Base-by-base conservation (phyloP, 2,888 invertebrate genomes). In the Erynnis tages region DNA sequence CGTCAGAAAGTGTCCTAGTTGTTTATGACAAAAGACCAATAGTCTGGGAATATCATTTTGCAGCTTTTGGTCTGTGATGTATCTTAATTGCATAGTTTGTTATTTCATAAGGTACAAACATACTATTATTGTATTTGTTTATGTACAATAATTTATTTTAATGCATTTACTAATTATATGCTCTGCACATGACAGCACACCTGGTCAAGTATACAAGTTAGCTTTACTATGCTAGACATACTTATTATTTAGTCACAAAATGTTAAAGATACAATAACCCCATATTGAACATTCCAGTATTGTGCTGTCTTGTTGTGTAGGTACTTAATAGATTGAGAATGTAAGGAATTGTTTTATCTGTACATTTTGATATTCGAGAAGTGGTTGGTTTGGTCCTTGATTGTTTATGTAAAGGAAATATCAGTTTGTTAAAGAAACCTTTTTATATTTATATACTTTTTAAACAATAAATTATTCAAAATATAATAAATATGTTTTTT, bases 291-390 rank as follows among this genome's bases (percentile, higher is more conserved):
- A 86, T 87, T 88, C 87, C 87, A 83, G 81, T 73, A 66, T 66
- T 74, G 82, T 86, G 84, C 86, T 86, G 87, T 84, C 82, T 65
- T 78, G 77, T 77, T 81, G 72, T 79, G 80, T 87, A 87, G 60
- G 67, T 67, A 66, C 88, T 87, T 88, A 87, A 84, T 71, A 45
- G 75, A 32, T 32, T 14, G 23, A 19, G 2, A 21, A 30, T 48
- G 55, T 63, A 32, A 41, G 48, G 40, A 49, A 34, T 49, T 60
- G 55, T 48, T 69, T 73, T 85, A 78, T 78, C 55, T 88, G 87
- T 88, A 88, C 70, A 88, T 88, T 84, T 85, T 86, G 88, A 78
- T 73, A 58, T 62, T 62, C 59, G 59, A 69, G 58, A 75, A 83
- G 79, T 86, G 79, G 79, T 84, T 77, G 71, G 75, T 69, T 66